A percentile compares a stretch with the other conserved stretches of the same genome.
These are phyloP conservation scores for Muscicapa adusta DNA, from an alignment of 2,113 vertebrate species.

Conservation along the genomic window DNA sequence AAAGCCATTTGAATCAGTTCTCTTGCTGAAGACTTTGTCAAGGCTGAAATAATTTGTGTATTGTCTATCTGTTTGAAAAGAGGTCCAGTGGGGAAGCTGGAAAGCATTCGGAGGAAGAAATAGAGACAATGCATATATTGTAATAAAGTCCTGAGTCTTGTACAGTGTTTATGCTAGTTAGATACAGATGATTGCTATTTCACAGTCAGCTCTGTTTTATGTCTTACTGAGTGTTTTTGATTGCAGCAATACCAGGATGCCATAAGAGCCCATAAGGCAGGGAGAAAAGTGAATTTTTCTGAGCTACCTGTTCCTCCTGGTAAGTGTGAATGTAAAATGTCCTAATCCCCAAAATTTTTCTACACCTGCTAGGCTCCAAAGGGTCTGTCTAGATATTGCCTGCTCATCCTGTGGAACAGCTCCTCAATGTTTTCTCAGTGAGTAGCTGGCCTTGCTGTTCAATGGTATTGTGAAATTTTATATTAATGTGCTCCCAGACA, in stretches of 20 bases:
- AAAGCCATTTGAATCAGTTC: background rate
- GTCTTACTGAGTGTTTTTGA: constrained; percentile 5
- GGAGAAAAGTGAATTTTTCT: constrained; percentile 84
- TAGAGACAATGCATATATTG: background rate
- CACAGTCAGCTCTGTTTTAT: background rate
- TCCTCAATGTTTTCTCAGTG: background rate
- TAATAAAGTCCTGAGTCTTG: background rate
- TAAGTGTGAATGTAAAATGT: constrained; percentile 45
- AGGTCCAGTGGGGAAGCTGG: background rate
- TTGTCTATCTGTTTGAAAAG: background rate
- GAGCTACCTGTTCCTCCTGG: constrained; percentile 92
- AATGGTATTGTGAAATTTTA: background rate
- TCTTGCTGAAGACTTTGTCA: background rate
- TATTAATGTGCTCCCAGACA: background rate
- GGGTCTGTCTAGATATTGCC: background rate
- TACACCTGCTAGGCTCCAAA: background rate
- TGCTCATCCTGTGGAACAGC: background rate
- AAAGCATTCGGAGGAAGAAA: background rate
- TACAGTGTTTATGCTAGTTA: background rate
- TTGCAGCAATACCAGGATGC: constrained; percentile 95
- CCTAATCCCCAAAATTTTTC: background rate
- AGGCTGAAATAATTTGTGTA: background rate
- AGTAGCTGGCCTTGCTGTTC: background rate
- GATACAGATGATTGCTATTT: background rate
- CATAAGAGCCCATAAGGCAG: constrained; percentile 86